Evolutionary conservation across 2,113 vertebrate genomes (phyloP).

Genomic region (Dasyurus viverrinus): DNA sequence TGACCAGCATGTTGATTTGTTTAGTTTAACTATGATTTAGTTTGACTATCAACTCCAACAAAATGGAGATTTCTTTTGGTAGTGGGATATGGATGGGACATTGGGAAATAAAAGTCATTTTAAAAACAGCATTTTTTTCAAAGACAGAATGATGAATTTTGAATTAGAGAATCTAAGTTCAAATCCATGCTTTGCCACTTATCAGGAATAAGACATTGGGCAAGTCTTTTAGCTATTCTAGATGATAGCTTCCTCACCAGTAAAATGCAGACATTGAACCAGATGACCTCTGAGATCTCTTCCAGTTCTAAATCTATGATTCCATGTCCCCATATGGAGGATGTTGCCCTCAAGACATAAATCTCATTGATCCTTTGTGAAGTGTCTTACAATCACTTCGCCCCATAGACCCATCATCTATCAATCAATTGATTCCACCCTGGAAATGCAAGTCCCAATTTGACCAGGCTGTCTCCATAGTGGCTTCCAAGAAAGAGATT

Average conservation of each 20-base stretch:
- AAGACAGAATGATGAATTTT: neutral
- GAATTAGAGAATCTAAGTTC: too few relatives aligned
- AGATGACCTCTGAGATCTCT: neutral
- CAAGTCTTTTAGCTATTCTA: neutral
- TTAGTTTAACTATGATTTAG: neutral
- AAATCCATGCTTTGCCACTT: neutral
- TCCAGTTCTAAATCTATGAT: neutral
- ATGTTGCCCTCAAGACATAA: neutral
- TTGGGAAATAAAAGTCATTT: neutral
- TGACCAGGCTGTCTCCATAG: neutral
- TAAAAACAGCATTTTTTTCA: neutral
- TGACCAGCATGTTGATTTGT: neutral
- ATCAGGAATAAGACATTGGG: neutral
- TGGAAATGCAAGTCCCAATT: neutral
- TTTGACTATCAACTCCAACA: neutral
- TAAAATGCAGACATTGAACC: neutral
- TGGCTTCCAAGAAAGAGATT: neutral
- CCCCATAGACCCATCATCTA: neutral
- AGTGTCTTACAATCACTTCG: neutral
- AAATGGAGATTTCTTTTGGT: neutral
- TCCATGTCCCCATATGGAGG: neutral
- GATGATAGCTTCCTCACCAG: slow-evolving; percentile 1
- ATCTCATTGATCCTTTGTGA: neutral
- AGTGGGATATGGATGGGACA: neutral
- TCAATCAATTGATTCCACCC: neutral